Evolutionary conservation across 2,113 vertebrate genomes (phyloP).

Genomic region (Salvator merianae): DNA sequence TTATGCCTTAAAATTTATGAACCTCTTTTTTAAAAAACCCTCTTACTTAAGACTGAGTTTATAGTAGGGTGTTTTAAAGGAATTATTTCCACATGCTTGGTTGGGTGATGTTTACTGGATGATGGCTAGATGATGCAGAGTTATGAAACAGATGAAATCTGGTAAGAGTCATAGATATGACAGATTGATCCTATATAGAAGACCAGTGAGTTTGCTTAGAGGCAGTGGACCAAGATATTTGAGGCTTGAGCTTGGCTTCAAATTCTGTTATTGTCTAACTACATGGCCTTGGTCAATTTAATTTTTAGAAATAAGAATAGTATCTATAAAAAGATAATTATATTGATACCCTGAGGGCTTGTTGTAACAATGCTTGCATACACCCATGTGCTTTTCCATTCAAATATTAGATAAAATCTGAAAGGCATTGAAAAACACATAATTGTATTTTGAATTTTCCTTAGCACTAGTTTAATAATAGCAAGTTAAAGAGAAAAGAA

Average conservation of each 20-base stretch:
- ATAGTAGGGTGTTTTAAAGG: not conserved
- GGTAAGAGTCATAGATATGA: not conserved
- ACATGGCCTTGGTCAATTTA: not conserved
- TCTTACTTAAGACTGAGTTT: not conserved
- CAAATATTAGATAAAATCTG: not conserved
- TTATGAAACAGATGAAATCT: not conserved
- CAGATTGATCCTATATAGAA: not conserved
- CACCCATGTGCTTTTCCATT: not conserved
- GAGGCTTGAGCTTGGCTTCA: not conserved
- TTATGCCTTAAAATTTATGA: slow-evolving; percentile 9
- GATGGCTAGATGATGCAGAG: not conserved
- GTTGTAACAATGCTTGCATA: not conserved
- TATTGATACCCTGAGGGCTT: not conserved
- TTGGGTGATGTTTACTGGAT: not conserved
- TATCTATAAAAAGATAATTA: not conserved
- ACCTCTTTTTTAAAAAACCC: not conserved
- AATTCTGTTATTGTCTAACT: not conserved
- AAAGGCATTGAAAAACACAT: not conserved
- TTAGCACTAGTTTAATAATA: not conserved
- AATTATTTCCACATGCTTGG: not conserved
- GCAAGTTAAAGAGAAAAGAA: not conserved
- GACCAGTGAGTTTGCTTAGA: not conserved
- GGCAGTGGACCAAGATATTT: not conserved
- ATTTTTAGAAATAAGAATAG: not conserved
- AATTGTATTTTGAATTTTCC: not conserved